Percentiles rank a stretch among this genome's conserved stretches.
Evolutionary conservation across 2,888 invertebrate genomes (phyloP).

Genomic region (Caenorhabditis angaria): DNA sequence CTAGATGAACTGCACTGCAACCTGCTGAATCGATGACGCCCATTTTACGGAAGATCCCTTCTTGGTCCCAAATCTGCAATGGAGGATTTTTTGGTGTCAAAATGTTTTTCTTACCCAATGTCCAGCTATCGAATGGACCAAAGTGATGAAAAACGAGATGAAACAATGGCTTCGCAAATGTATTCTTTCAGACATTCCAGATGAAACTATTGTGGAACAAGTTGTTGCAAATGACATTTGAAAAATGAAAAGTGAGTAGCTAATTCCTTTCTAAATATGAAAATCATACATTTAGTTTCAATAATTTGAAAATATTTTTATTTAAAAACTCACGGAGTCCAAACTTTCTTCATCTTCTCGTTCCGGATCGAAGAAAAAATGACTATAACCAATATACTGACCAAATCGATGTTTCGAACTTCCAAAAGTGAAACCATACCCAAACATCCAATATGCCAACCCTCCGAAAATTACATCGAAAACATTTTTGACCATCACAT

Average conservation of each 20-base stretch:
- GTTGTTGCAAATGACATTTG: slow-evolving; percentile 69
- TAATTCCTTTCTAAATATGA: slow-evolving; percentile 38
- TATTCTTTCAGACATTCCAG: slow-evolving; percentile 68
- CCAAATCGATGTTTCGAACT: slow-evolving; percentile 29
- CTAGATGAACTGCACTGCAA: slow-evolving; percentile 64
- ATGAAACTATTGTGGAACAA: slow-evolving; percentile 68
- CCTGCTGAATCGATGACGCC: slow-evolving; percentile 68
- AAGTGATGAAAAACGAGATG: slow-evolving; percentile 51
- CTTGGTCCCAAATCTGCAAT: slow-evolving; percentile 39
- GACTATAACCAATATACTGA: slow-evolving; percentile 55
- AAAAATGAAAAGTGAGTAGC: slow-evolving; percentile 63
- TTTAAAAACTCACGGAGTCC: slow-evolving; percentile 47
- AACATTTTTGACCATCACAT: slow-evolving; percentile 90
- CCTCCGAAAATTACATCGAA: slow-evolving; percentile 82
- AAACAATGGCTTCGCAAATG: slow-evolving; percentile 66
- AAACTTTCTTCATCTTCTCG: slow-evolving; percentile 31
- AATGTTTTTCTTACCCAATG: slow-evolving; percentile 70
- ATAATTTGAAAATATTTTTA: slow-evolving; percentile 1
- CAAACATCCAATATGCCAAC: slow-evolving; percentile 91
- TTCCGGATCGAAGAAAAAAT: slow-evolving; percentile 66
- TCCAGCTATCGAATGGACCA: slow-evolving; percentile 64
- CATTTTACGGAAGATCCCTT: slow-evolving; percentile 61
- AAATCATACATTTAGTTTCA: slow-evolving; percentile 1
- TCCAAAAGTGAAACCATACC: slow-evolving; percentile 90
- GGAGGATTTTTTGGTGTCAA: no score